These are phyloP conservation scores for Acanthosepion lycidas DNA, from an alignment of 2,888 invertebrate species.

Conservation along the genomic window DNA sequence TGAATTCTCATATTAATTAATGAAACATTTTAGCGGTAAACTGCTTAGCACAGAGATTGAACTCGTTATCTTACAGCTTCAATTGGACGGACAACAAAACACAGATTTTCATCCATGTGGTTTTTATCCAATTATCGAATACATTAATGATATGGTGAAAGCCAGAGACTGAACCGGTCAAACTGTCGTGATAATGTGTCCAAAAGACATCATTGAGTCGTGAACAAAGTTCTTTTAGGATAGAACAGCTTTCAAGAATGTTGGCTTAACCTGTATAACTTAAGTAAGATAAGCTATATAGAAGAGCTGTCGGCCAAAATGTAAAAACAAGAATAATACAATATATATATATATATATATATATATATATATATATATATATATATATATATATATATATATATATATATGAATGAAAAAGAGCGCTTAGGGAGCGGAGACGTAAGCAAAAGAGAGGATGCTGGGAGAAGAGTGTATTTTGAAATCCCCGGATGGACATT, in stretches of 20 bases:
- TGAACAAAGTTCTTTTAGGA: too few species aligned
- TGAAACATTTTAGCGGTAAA: background rate
- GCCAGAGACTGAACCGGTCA: background rate
- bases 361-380: too few species aligned
- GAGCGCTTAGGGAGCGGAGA: background rate
- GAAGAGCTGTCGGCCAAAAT: background rate
- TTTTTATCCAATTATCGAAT: background rate
- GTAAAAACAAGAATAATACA: background rate
- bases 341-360: too few species aligned
- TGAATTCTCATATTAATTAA: background rate
- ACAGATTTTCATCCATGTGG: background rate
- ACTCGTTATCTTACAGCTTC: background rate
- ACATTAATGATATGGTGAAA: background rate
- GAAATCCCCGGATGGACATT: constrained; percentile 4
- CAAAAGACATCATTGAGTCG: too few species aligned
- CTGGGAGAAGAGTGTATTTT: background rate
- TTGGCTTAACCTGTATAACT: background rate
- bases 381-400: too few species aligned
- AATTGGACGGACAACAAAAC: background rate
- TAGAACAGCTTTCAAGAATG: background rate
- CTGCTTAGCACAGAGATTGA: background rate
- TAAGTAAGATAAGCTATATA: background rate
- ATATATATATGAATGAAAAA: too few species aligned
- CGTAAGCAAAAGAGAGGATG: background rate
- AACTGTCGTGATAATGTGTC: background rate